Conservation (phyloP, 2,888 invertebrate genomes). For the Pammene aurita region DNA sequence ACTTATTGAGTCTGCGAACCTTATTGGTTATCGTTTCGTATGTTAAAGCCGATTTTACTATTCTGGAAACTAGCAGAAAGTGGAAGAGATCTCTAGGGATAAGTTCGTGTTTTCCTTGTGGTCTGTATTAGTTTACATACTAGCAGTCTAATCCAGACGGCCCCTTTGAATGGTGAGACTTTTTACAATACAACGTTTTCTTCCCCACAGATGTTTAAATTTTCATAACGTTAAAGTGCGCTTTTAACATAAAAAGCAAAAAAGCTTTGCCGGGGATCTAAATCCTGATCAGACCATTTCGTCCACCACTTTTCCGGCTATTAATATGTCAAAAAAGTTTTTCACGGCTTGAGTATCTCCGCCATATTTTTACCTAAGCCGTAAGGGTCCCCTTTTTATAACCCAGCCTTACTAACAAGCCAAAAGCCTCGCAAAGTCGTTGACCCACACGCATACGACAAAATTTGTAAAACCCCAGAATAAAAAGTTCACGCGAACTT, state of each 20-base stretch:
- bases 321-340: background rate
- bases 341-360: background rate
- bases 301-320: background rate
- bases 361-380: slow-evolving; percentile 19
- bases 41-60: too few species aligned
- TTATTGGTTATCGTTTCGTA: too few species aligned
- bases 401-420: slow-evolving; percentile 19
- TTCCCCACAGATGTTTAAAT: too few species aligned
- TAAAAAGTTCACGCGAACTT: background rate
- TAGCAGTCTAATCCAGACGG: too few species aligned
- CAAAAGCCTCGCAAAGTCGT: slow-evolving; percentile 30
- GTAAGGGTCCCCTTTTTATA: background rate
- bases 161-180: too few species aligned
- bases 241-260: background rate
- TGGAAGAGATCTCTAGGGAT: too few species aligned
- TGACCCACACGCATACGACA: slow-evolving; percentile 26
- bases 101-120: too few species aligned
- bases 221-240: too few species aligned
- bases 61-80: too few species aligned
- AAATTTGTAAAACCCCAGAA: slow-evolving; percentile 33
- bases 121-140: too few species aligned
- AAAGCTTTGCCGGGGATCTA: background rate
- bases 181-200: too few species aligned
- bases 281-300: background rate
- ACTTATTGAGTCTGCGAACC: too few species aligned